Base-by-base conservation (phyloP, 2,888 invertebrate species). In the Maniola hyperantus region DNA sequence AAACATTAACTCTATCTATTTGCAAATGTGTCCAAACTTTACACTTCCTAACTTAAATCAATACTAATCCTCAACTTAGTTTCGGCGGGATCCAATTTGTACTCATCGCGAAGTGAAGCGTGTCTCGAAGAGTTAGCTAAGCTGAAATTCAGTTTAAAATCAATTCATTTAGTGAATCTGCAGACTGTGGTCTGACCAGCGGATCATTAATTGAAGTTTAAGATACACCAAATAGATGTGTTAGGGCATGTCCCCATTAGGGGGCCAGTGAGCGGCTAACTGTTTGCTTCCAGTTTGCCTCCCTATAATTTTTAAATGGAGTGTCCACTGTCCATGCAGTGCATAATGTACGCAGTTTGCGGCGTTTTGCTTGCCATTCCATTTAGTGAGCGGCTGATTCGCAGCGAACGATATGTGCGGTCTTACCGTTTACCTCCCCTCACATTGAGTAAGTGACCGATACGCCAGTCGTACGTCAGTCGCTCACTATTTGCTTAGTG, bases 161-260 rank as follows among this genome's bases (percentile, higher is more conserved):
- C 81, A 78, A 63, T 84, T 83, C 79, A 81, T 83, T 85, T 80
- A 76, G 73, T 73, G 73, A 79, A 80, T 84, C 81, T 80, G 77
- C 79, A 78, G 77, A 66, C 73, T 75, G 78, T 72, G 81, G 81
- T 79, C 75, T 68, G 73, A 77, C 77, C 77, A 73, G 71, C 72
- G 80, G 79, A 80, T 80, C 81, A 81, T 81, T 84, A 82, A 83
- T 82, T 81, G 78, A 74, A 83, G 79, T 79, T 80, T 79, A 79
- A 81, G 77, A 63, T 63, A 46, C 63, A 34, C 33, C 63, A 54
- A 46, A 55, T 46, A 15, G 34, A 55, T 55, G 34, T 54, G 42
- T 63, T 54, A 33, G 11, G 39, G 15, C 46, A 34, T 11, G 18
- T 42, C n/a, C n/a, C n/a, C n/a, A n/a, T n/a, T n/a, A n/a, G n/a